Evolutionary conservation across 92 coral and sea anemone genomes (phyloP).

Genomic region (Heliopora coerulea): DNA sequence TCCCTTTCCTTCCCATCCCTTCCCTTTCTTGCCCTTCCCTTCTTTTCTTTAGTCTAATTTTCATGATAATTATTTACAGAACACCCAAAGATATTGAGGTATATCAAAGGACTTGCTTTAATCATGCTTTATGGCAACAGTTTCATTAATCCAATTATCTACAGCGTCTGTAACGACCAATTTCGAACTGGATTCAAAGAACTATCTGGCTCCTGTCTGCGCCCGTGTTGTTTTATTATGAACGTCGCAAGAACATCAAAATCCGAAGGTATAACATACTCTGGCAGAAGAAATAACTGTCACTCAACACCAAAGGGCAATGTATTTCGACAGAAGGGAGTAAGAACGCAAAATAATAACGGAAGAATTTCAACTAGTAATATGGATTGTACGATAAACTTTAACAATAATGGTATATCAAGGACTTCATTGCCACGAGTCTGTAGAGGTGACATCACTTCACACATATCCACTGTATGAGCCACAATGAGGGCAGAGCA

Average conservation of each 20-base stretch:
- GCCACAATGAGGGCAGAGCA: no score
- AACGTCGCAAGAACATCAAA: constrained; percentile 9
- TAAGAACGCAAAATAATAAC: not conserved
- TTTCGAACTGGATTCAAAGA: constrained; percentile 83
- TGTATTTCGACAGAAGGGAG: not conserved
- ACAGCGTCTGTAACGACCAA: constrained; percentile 92
- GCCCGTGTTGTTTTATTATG: constrained; percentile 4
- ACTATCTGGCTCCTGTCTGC: constrained; percentile 75
- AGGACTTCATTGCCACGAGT: no score
- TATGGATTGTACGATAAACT: not conserved
- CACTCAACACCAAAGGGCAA: not conserved
- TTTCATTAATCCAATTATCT: constrained; percentile 89
- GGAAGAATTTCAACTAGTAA: no score
- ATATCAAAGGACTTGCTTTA: constrained; percentile 27
- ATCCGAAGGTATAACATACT: not conserved
- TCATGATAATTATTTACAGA: not conserved
- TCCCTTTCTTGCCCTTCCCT: not conserved
- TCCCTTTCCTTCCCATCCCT: not conserved
- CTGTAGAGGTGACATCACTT: not conserved
- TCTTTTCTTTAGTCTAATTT: not conserved
- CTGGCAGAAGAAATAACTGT: not conserved
- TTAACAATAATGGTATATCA: not conserved
- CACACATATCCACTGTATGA: not conserved
- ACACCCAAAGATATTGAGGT: not conserved
- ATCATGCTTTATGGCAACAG: constrained; percentile 88